Percentiles rank a stretch among this genome's conserved stretches.
Conservation (phyloP, 2,113 vertebrate species). For the Pseudopodoces humilis region DNA sequence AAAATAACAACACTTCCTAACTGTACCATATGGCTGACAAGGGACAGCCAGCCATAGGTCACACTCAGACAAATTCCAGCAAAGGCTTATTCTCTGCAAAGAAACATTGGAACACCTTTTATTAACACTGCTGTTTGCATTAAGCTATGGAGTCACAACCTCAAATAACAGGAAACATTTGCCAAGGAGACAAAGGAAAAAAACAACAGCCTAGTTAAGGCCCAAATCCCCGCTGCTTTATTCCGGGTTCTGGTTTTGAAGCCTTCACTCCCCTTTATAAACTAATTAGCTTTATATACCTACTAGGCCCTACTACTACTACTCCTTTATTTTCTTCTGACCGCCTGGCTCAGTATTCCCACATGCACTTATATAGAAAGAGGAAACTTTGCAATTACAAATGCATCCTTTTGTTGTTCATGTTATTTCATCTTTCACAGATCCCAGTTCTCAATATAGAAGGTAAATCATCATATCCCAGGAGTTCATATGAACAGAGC, state of each 20-base stretch:
- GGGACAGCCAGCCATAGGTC: neutral
- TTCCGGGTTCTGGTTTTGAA: neutral
- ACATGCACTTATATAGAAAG: neutral
- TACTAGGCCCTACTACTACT: neutral
- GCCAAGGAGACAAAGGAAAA: neutral
- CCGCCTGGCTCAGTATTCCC: neutral
- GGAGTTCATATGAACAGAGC: neutral
- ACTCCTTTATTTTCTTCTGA: neutral
- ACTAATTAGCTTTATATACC: neutral
- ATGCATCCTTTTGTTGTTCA: neutral
- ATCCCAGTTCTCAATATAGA: neutral
- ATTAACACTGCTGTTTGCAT: neutral
- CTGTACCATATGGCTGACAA: neutral
- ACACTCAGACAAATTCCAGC: neutral
- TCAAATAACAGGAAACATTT: neutral
- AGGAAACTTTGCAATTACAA: neutral
- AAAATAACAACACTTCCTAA: neutral
- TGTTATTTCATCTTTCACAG: slow-evolving; percentile 5
- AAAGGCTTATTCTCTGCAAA: slow-evolving; percentile 8
- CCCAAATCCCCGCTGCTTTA: neutral
- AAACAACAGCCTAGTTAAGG: neutral
- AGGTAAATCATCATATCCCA: slow-evolving; percentile 31
- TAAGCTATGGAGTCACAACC: neutral
- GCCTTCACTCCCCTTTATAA: neutral
- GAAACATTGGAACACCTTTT: slow-evolving; percentile 1